Evolutionary conservation across 2,888 invertebrate species (phyloP).

Genomic region (Metopia argyrocephala): DNA sequence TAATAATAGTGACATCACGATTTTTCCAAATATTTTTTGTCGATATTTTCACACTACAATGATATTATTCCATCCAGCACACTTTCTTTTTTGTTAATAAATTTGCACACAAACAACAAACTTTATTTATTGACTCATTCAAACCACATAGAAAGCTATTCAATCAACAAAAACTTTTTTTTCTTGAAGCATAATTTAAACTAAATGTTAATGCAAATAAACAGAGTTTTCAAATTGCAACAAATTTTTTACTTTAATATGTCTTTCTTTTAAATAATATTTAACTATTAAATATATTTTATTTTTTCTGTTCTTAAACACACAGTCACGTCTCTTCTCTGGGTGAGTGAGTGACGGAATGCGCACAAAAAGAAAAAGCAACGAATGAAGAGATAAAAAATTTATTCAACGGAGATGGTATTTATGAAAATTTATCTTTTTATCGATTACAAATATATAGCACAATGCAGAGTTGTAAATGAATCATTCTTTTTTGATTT

Average conservation of each 20-base stretch:
- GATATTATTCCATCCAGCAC: constrained; percentile 41
- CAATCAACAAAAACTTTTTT: constrained; percentile 23
- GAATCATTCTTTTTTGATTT: no score
- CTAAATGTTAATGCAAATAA: constrained; percentile 25
- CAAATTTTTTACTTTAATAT: constrained; percentile 30
- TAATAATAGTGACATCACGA: constrained; percentile 67
- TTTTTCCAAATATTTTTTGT: constrained; percentile 33
- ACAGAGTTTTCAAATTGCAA: constrained; percentile 20
- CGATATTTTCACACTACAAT: constrained; percentile 42
- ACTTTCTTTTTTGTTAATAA: constrained; percentile 45
- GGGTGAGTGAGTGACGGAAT: constrained; percentile 70
- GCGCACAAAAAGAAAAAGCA: constrained; percentile 54
- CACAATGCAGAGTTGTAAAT: no score
- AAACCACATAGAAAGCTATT: neutral
- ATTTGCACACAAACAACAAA: constrained; percentile 30
- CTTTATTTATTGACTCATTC: constrained; percentile 5
- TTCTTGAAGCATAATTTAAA: constrained; percentile 32
- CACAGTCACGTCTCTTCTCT: constrained; percentile 63
- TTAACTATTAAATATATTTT: constrained; percentile 23
- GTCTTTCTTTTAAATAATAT: constrained; percentile 34
- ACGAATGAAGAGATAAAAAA: neutral
- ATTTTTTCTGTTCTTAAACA: neutral
- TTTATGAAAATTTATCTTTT: no score
- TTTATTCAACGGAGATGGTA: neutral
- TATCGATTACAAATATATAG: no score